Base-by-base conservation (phyloP, 23 tunicate genomes). In the Ascidia mentula region DNA sequence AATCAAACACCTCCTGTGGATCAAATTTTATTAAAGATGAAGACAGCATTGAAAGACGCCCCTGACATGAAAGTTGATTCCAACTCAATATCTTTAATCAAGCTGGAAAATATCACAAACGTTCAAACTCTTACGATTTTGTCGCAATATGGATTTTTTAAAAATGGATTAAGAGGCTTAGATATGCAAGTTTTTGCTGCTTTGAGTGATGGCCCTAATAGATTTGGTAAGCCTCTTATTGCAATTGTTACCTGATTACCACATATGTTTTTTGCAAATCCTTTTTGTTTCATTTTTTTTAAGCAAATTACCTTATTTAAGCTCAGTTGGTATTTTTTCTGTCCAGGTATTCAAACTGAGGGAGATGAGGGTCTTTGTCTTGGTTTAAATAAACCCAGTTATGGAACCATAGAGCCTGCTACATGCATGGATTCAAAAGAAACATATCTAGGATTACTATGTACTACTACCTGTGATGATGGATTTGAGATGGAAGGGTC, bases 131-230 rank as follows among this genome's bases (percentile, higher is more conserved):
- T 80, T 24, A 24, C 24, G 38, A 75, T 82, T 18, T 60, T 86
- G 38, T 72, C 90, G 17, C 90, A 79, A 37, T 69, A 85, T 74
- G 90, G 90, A 13, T 86, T 86, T 40, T 86, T 86, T 35, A 86
- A 80, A 31, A 12, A 86, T 46, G 83, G 85, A 22, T n/a, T 79
- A 28, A 40, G 38, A 42, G 60, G 45, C 33, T 30, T 85, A 2
- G 89, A 85, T 77, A 22, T 78, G 37, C 34, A 31, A 69, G 36
- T 85, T 18, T 40, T 85, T 28, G 80, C 69, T 72, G 40, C 38
- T 5, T 45, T 85, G 69, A 83, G 89, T 38, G 46, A 15, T 34
- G 77, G 86, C 15, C 86, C 78, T 30, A 42, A 60, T 30, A 72
- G 32, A 31, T 40, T 82, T 82, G 79, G 78, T 72, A 73, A 61